Evolutionary conservation across 2,888 invertebrate genomes (phyloP).

Genomic region (Malachius bipustulatus): DNA sequence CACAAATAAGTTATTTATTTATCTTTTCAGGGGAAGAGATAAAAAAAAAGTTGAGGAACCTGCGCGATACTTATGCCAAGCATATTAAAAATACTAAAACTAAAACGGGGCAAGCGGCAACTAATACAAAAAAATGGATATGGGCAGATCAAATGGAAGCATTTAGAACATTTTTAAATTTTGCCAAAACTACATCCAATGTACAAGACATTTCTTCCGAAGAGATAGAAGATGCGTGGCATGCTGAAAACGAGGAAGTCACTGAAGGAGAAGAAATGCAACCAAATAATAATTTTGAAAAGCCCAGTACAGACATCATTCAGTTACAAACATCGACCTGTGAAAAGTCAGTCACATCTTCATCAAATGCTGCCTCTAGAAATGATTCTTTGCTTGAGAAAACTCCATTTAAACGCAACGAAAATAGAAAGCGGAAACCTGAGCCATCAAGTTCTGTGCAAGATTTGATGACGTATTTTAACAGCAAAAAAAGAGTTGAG

Average conservation of each 20-base stretch:
- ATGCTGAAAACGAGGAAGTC: conserved; percentile 1
- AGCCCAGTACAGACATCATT: conserved; percentile 4
- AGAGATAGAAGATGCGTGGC: neutral
- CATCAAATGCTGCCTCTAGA: too few species aligned
- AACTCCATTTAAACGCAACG: conserved; percentile 1
- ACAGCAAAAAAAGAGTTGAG: conserved; percentile 5
- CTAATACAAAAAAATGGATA: neutral
- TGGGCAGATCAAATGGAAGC: conserved; percentile 3
- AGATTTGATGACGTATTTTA: conserved; percentile 5
- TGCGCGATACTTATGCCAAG: conserved; percentile 1
- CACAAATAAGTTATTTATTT: neutral
- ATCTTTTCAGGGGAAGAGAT: conserved; percentile 3
- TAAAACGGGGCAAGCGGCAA: conserved; percentile 1
- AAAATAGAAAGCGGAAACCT: neutral
- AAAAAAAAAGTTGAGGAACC: conserved; percentile 1
- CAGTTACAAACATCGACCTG: neutral
- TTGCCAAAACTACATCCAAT: conserved; percentile 4
- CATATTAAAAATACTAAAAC: neutral
- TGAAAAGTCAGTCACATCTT: neutral
- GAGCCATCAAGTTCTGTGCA: conserved; percentile 2
- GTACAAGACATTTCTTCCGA: conserved; percentile 2
- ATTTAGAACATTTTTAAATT: neutral
- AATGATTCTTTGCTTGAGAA: neutral
- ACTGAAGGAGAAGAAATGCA: neutral
- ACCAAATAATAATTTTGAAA: neutral